Conservation (phyloP, 2,888 invertebrate species). For the Dicyrtomina minuta region DNA sequence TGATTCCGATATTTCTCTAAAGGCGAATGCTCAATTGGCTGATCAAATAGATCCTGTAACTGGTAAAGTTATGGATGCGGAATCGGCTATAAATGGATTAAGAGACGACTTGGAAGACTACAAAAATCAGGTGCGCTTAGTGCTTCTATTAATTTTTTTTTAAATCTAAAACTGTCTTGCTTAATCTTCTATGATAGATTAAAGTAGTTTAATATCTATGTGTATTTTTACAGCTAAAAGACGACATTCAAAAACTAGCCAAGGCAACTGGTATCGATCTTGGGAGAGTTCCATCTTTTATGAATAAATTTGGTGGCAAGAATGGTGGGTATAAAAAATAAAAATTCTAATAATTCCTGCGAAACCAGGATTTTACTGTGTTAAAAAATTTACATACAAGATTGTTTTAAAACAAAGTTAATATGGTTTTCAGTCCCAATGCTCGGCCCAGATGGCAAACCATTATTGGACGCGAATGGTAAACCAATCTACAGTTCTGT, state of each 20-base stretch:
- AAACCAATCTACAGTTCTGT: neutral
- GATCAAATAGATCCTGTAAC: slow-evolving; percentile 15
- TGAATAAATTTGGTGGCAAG: no score
- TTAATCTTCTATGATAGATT: no score
- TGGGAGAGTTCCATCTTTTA: no score
- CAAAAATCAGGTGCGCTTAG: slow-evolving; percentile 38
- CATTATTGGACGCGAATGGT: neutral
- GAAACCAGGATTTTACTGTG: neutral
- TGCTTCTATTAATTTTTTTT: no score
- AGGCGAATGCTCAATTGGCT: neutral
- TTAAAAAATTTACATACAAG: neutral
- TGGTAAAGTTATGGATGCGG: slow-evolving; percentile 24
- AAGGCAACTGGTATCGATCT: no score
- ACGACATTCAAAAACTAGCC: no score
- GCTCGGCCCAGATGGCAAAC: slow-evolving; percentile 1
- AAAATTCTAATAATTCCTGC: slow-evolving; percentile 8
- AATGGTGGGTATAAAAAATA: no score
- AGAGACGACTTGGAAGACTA: slow-evolving; percentile 31
- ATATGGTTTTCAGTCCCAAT: neutral
- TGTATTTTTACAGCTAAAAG: no score
- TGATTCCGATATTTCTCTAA: slow-evolving; percentile 16
- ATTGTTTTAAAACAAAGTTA: neutral
- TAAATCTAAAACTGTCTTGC: no score
- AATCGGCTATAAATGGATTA: slow-evolving; percentile 16
- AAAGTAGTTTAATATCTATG: no score